Conservation (phyloP, 1,140 invertebrate species). For the Lysiphlebus fabarum region DNA sequence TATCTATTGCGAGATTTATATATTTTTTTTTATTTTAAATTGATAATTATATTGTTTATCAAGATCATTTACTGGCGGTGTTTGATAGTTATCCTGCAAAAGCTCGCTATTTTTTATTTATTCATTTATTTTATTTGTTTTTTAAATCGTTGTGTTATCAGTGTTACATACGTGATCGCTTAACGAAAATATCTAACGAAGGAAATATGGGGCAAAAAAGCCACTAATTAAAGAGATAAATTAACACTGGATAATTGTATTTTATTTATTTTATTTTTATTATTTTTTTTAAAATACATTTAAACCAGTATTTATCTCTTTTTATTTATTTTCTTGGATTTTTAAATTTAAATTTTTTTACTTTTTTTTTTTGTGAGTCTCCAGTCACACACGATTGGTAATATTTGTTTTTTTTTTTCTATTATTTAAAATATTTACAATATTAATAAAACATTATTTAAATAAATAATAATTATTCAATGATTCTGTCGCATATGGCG, state of each 20-base stretch:
- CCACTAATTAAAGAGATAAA: no score
- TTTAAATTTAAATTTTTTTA: neutral
- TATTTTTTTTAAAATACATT: no score
- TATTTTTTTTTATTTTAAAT: neutral
- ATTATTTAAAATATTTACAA: slow-evolving; percentile 55
- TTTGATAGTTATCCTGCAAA: slow-evolving; percentile 4
- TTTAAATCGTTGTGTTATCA: neutral
- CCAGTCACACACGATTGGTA: slow-evolving; percentile 41
- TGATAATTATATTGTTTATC: neutral
- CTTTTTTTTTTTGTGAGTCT: slow-evolving; percentile 29
- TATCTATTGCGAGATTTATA: neutral
- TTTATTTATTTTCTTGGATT: no score
- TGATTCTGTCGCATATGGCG: slow-evolving; percentile 38
- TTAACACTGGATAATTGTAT: no score
- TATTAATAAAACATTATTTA: slow-evolving; percentile 53
- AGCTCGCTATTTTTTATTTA: slow-evolving; percentile 14
- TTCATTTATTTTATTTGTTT: no score
- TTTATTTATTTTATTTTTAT: no score
- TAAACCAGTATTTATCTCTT: no score
- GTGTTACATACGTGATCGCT: no score
- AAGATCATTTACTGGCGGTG: neutral
- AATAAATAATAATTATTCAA: slow-evolving; percentile 42
- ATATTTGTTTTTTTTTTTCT: slow-evolving; percentile 39
- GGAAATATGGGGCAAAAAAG: no score
- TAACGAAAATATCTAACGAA: no score